Evolutionary conservation across 2,888 invertebrate genomes (phyloP).

Genomic region (Congeria kusceri): DNA sequence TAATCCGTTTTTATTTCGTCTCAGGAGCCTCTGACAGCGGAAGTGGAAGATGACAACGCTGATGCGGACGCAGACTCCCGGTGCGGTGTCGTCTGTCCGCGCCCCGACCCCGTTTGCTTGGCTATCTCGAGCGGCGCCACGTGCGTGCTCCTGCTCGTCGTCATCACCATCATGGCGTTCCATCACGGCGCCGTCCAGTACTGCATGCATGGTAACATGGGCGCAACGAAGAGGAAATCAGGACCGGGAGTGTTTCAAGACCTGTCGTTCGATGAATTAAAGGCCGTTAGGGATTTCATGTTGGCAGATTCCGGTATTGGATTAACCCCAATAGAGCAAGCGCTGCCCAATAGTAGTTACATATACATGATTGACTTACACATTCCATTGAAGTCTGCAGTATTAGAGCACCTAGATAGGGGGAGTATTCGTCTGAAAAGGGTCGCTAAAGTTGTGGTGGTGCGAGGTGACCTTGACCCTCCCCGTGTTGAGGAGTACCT

Average conservation of each 20-base stretch:
- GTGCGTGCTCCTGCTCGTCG: constrained; percentile 59
- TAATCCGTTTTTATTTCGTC: neutral
- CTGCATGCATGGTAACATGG: constrained; percentile 63
- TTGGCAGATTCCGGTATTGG: constrained; percentile 62
- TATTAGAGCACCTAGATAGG: constrained; percentile 69
- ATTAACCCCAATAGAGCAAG: constrained; percentile 65
- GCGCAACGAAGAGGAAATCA: constrained; percentile 63
- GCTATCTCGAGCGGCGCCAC: constrained; percentile 48
- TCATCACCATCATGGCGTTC: constrained; percentile 57
- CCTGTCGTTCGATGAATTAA: constrained; percentile 72
- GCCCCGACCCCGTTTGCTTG: constrained; percentile 26
- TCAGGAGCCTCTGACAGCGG: neutral
- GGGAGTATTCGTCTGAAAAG: constrained; percentile 72
- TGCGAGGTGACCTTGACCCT: constrained; percentile 74
- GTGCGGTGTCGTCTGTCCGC: neutral
- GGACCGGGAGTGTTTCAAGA: constrained; percentile 76
- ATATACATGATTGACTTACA: constrained; percentile 78
- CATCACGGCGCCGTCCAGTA: constrained; percentile 60
- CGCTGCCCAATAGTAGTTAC: constrained; percentile 73
- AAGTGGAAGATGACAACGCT: neutral
- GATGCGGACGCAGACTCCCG: neutral
- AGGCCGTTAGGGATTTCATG: constrained; percentile 72
- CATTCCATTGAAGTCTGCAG: constrained; percentile 73
- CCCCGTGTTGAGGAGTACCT: constrained; percentile 79
- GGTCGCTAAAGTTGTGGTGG: constrained; percentile 75